Percentiles rank a stretch among this genome's conserved stretches.
These are phyloP conservation scores for Apteryx mantelli DNA, from an alignment of 2,113 vertebrate genomes.

Conservation along the genomic window DNA sequence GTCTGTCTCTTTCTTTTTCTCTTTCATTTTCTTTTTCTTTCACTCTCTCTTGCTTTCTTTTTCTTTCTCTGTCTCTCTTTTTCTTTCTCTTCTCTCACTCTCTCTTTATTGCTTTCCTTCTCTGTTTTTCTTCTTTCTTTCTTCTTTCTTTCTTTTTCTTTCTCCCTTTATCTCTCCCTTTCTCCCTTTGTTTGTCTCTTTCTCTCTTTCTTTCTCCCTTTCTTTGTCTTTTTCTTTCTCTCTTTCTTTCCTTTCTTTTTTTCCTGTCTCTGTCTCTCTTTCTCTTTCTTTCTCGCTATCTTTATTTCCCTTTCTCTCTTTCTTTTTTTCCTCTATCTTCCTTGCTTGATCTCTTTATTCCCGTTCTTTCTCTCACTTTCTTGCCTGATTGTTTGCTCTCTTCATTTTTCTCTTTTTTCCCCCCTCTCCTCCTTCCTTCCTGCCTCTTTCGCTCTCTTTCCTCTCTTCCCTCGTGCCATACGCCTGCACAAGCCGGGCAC, in stretches of 20 bases:
- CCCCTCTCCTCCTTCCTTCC: too few species aligned
- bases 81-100: rapidly evolving
- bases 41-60: rapidly evolving
- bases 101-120: too few species aligned
- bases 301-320: too few species aligned
- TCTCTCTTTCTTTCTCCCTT: rapidly evolving
- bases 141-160: rapidly evolving
- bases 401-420: not conserved
- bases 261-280: rapidly evolving
- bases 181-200: rapidly evolving
- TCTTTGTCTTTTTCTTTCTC: rapidly evolving
- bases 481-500: not conserved
- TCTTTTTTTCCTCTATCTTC: not conserved
- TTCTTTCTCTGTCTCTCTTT: rapidly evolving
- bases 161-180: rapidly evolving
- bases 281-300: rapidly evolving
- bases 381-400: not conserved
- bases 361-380: rapidly evolving
- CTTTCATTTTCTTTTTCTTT: rapidly evolving
- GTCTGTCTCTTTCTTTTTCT: rapidly evolving
- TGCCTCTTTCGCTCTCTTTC: not conserved
- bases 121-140: rapidly evolving
- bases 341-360: too few species aligned
- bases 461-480: not conserved
- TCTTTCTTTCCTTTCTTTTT: rapidly evolving